Evolutionary conservation across 2,113 vertebrate species (phyloP).

Genomic region (Mus spicilegus): DNA sequence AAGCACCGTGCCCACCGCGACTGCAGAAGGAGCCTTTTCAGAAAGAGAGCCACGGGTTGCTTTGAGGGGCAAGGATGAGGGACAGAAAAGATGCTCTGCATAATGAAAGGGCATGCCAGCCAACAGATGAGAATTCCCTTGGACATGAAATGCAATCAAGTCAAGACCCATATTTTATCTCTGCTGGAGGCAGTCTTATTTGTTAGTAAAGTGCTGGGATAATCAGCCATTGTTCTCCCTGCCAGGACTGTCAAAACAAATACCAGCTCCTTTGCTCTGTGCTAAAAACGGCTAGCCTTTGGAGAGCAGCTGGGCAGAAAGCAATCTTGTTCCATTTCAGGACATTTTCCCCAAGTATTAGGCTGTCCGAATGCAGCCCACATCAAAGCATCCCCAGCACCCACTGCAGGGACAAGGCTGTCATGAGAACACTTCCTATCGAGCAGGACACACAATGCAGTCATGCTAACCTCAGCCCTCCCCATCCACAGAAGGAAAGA

Average conservation of each 20-base stretch:
- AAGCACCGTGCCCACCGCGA: neutral
- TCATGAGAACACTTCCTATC: slow-evolving; percentile 66
- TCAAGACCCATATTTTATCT: slow-evolving; percentile 80
- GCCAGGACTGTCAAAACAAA: slow-evolving; percentile 80
- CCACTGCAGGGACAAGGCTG: slow-evolving; percentile 60
- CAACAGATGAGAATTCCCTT: slow-evolving; percentile 81
- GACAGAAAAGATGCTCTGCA: slow-evolving; percentile 52
- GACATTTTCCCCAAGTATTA: slow-evolving; percentile 62
- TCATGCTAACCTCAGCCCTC: slow-evolving; percentile 48
- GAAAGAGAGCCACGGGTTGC: slow-evolving; percentile 8
- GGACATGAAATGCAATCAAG: slow-evolving; percentile 77
- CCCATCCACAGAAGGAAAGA: slow-evolving; percentile 19
- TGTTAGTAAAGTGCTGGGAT: slow-evolving; percentile 77
- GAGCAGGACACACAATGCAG: slow-evolving; percentile 57
- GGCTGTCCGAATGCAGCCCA: slow-evolving; percentile 71
- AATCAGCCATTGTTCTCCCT: slow-evolving; percentile 80
- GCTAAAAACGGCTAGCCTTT: slow-evolving; percentile 74
- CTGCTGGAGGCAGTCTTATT: slow-evolving; percentile 77
- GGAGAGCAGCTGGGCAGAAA: slow-evolving; percentile 73
- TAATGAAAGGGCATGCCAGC: slow-evolving; percentile 69
- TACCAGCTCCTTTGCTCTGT: slow-evolving; percentile 68
- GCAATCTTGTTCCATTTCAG: slow-evolving; percentile 77
- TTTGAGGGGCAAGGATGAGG: slow-evolving; percentile 33
- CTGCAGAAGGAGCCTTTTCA: neutral
- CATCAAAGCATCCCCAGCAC: slow-evolving; percentile 68